These are phyloP conservation scores for Neodiprion pinetum DNA, from an alignment of 1,140 invertebrate species.

Conservation along the genomic window DNA sequence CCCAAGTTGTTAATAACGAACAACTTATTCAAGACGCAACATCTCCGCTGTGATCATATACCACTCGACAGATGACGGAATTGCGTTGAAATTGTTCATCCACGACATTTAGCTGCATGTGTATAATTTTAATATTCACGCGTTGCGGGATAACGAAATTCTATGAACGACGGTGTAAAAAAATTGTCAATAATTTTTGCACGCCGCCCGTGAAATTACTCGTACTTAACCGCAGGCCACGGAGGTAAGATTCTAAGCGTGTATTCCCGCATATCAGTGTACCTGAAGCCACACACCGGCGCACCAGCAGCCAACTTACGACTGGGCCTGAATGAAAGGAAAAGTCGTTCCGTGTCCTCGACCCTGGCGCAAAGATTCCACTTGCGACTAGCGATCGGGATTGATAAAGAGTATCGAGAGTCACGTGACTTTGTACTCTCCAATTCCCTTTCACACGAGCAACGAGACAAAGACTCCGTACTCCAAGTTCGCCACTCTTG, in stretches of 20 bases:
- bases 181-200: background rate
- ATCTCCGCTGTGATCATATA: too few species aligned
- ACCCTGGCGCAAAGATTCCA: constrained; percentile 4
- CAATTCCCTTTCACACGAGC: background rate
- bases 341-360: constrained; percentile 4
- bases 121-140: too few species aligned
- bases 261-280: background rate
- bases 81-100: too few species aligned
- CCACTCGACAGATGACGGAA: too few species aligned
- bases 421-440: background rate
- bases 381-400: background rate
- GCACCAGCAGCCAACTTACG: background rate
- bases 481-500: background rate
- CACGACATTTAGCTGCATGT: too few species aligned
- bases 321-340: constrained; percentile 4
- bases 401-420: background rate
- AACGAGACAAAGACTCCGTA: background rate
- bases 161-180: too few species aligned
- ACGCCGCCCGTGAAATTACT: background rate
- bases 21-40: too few species aligned
- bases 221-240: background rate
- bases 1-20: too few species aligned
- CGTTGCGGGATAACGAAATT: too few species aligned
- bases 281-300: background rate
- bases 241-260: background rate